Evolutionary conservation across 2,797 vertebrate genomes (phyloP), one percentile per base, ranked within the genome.

Genomic region (Diplodus sargus): DNA sequence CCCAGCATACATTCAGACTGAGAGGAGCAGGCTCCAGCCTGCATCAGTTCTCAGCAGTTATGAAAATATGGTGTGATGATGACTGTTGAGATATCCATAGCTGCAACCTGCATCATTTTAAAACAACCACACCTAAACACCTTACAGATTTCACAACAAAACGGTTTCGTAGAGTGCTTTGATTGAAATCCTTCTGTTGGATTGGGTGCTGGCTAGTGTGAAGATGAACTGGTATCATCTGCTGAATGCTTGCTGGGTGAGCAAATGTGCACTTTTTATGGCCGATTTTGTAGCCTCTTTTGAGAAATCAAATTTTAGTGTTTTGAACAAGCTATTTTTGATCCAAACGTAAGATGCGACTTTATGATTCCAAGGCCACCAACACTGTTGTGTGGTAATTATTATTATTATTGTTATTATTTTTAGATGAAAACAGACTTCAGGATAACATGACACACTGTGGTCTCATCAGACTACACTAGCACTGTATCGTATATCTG

Each of bases 281-380:
- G 48, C 20, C 58, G 6, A 72, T 20, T 73, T 60, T 67, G 2
- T 64, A 56, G 45, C 52, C 2, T 70, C 52, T 70, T 78, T 79
- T 12, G 23, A 78, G 25, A 76, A 72, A 53, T 76, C 22, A 4
- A 12, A 63, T 51, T 69, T 65, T 58, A 73, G 22, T 39, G 5
- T 70, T 22, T 8, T 7, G 51, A 72, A 54, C 17, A 0, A 61
- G 17, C 59, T 2, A 10, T 25, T 80, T 79, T 79, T 43, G 1
- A 72, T 65, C 18, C 39, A 71, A 70, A 66, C 66, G 17, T 80
- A 16, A 70, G 67, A 81, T 61, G 56, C 18, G 64, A 84, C 45
- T 65, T 73, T 76, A 82, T 78, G 60, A 84, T 78, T 85, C 72
- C 73, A 83, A 82, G 70, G 52, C 71, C 43, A 69, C 42, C 62